Evolutionary conservation across 2,113 vertebrate genomes (phyloP), one percentile per base, ranked within the genome.

Genomic region (Mesitornis unicolor): DNA sequence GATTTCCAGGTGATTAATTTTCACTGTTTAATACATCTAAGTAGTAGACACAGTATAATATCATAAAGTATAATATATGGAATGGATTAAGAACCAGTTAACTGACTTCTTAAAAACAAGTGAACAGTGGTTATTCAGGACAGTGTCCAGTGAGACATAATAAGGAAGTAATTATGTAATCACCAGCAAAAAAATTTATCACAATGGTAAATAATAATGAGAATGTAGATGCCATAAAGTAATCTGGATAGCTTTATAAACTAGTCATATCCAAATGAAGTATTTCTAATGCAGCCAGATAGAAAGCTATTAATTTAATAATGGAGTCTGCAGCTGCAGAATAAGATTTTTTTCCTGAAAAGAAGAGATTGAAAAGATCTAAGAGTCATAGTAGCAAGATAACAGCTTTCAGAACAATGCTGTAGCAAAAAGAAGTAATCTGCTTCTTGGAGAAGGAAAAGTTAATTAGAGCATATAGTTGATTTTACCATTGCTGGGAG

Each of bases 1-100:
- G 15, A 74, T 90, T 93, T 90, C n/a, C 54, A 81, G 22, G 15
- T 9, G n/a, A 81, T 90, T 84, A 88, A 61, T 86, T 89, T 90
- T 92, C 59, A 67, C n/a, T 40, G 21, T 81, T 92, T 63, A 83
- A 95, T 92, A 92, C 90, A 92, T 89, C 42, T 54, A 63, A 24
- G 18, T 60, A 70, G 16, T 42, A 80, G 38, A 35, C 17, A 38
- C 5, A 47, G 22, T 74, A 65, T 15, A 50, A 13, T 74, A 38
- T 65, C 42, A 65, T 81, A 70, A 93, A 83, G 7, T 31, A 53
- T 63, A 86, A 59, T 47, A 56, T 8, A 7, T 14, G 80, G 68
- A 70, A 77, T 47, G 26, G n/a, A 83, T 86, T 67, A 65, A 84
- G 40, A 88, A 57, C 10, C 47, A 26, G 22, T 63, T 50, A 86